These are phyloP conservation scores for Antheraea pernyi DNA, from an alignment of 1,140 invertebrate species.

Conservation along the genomic window DNA sequence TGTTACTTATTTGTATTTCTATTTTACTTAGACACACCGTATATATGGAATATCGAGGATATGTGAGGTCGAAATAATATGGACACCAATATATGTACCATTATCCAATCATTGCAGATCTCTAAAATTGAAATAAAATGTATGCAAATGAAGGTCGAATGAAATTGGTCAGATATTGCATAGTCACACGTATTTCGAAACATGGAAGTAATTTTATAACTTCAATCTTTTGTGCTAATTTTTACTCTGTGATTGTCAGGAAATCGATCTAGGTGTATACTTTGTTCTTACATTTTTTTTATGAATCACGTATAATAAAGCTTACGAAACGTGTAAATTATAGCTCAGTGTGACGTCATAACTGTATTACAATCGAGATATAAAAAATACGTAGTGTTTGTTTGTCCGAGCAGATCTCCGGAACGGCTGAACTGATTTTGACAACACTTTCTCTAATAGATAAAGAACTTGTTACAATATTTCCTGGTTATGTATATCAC, in stretches of 20 bases:
- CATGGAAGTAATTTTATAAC: slow-evolving; percentile 16
- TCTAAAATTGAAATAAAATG: neutral
- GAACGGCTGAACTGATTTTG: no score
- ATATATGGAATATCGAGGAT: neutral
- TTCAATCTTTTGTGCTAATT: slow-evolving; percentile 5
- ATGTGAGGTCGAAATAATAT: neutral
- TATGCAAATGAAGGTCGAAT: neutral
- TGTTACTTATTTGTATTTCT: neutral
- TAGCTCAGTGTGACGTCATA: no score
- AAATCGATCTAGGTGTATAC: neutral
- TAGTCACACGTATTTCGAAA: slow-evolving; percentile 16
- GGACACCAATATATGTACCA: neutral
- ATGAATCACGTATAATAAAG: neutral
- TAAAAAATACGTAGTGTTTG: no score
- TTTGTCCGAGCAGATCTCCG: no score
- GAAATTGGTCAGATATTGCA: neutral
- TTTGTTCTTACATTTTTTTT: neutral
- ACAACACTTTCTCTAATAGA: no score
- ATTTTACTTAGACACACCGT: neutral
- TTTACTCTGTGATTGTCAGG: slow-evolving; percentile 11
- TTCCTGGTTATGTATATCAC: no score
- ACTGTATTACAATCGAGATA: no score
- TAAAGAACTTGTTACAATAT: no score
- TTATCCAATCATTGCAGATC: neutral
- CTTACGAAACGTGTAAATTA: neutral